A percentile compares a stretch with the other conserved stretches of the same genome.
Conservation (phyloP, 2,113 vertebrate species). For the Aegotheles bennettii region DNA sequence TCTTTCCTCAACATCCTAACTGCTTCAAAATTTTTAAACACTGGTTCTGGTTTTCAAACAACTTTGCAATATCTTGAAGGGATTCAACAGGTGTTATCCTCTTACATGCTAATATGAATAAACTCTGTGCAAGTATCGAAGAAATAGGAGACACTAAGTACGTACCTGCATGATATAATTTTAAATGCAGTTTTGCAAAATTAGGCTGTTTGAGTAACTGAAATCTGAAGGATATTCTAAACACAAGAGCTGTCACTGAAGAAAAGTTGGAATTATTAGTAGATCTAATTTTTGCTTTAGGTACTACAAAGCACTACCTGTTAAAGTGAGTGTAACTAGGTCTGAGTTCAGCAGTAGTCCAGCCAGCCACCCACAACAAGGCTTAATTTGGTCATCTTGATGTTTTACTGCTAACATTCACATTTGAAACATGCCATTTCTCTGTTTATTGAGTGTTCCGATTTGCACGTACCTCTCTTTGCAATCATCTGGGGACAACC, state of each 20-base stretch:
- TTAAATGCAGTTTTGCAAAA: background rate
- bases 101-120: background rate
- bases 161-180: background rate
- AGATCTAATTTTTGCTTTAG: background rate
- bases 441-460: background rate
- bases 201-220: background rate
- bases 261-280: background rate
- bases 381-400: background rate
- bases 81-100: background rate
- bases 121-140: background rate
- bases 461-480: slow-evolving; percentile 84
- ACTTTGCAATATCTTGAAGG: background rate
- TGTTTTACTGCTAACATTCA: background rate
- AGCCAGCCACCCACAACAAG: background rate
- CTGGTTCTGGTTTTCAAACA: background rate
- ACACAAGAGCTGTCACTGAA: background rate
- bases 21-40: background rate
- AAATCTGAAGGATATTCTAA: background rate
- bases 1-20: background rate
- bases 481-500: slow-evolving; percentile 98
- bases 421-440: background rate
- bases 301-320: background rate
- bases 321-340: background rate
- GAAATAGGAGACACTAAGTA: background rate
- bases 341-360: background rate